Evolutionary conservation across 2,797 vertebrate species (phyloP), one percentile per base, ranked within the genome.

Genomic region (Microctenopoma steveboyesi): DNA sequence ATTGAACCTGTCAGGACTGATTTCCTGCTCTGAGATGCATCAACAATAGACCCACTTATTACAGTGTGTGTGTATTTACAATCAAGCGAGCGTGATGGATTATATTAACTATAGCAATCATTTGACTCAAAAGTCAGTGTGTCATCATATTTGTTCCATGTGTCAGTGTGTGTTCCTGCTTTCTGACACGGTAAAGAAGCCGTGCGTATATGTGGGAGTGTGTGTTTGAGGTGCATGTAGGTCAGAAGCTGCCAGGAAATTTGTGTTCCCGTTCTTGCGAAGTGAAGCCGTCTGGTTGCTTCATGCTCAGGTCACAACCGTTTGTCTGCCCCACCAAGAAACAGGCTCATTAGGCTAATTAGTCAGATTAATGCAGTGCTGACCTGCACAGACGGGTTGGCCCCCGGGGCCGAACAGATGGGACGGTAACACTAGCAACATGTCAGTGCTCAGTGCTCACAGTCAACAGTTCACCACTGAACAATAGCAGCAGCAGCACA

Each of bases 321-420:
- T 79, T 86, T 82, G 85, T 86, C 64, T 53, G 71, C 78, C 11
- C 71, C 85, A 86, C 72, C 84, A 77, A 86, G 81, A 87, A 75
- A 74, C 79, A 64, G 67, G 49, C 76, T 89, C 81, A 73, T 90
- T 85, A 89, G 74, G 64, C 71, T 86, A 89, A 90, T 90, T 86
- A 86, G 79, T 54, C 30, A 51, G 73, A 86, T 79, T 82, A 83
- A 86, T 86, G 68, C 74, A 65, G 81, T 81, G 80, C 77, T 86
- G 85, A 87, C 78, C 82, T 69, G 86, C 72, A 62, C 2, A 47
- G 48, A 6, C 11, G 60, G 54, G 57, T 18, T 18, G 55, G 61
- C 45, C 65, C 81, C 74, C 6, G 14, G 69, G 76, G 86, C 83
- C 57, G 39, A 74, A 77, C 88, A 90, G 88, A 89, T 90, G 88